phyloP scores from a whole-genome alignment of 2,797 vertebrate genomes.

The Sebastes flavidus region DNA sequence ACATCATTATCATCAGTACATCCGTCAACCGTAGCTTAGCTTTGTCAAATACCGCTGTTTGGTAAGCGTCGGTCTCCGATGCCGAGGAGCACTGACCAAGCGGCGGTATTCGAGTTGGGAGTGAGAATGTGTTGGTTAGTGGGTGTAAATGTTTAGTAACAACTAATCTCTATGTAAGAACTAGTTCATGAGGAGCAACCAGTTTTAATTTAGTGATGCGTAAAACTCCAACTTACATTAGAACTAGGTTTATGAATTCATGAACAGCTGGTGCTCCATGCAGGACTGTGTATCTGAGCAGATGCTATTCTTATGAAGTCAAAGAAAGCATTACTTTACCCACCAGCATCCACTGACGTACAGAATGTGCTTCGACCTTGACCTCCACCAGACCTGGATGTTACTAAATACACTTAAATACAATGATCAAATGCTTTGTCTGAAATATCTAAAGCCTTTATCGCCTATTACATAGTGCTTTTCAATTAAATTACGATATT shows the following conservation, averaged over 20 bases:
- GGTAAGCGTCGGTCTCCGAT: no score
- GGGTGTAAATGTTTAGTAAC: not conserved
- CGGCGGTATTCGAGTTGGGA: no score
- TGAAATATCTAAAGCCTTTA: not conserved
- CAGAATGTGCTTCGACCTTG: not conserved
- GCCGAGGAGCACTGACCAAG: no score
- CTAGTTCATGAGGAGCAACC: not conserved
- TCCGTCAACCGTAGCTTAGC: not conserved
- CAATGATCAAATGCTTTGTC: not conserved
- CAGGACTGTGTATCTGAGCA: not conserved
- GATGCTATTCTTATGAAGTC: not conserved
- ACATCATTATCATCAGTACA: not conserved
- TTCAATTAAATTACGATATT: not conserved
- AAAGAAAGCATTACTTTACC: slow-evolving; percentile 41
- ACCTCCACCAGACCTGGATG: slow-evolving; percentile 40
- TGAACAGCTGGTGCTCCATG: not conserved
- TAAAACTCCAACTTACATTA: not conserved
- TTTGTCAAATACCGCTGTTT: not conserved
- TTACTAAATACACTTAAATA: not conserved
- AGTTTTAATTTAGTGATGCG: not conserved
- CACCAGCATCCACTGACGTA: slow-evolving; percentile 18
- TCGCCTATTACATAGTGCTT: not conserved
- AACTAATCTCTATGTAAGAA: not conserved
- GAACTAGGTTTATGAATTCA: not conserved
- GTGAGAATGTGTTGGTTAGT: no score